Evolutionary conservation across 2,113 vertebrate species (phyloP), one percentile per base, ranked within the genome.

Genomic region (Delphinus delphis): DNA sequence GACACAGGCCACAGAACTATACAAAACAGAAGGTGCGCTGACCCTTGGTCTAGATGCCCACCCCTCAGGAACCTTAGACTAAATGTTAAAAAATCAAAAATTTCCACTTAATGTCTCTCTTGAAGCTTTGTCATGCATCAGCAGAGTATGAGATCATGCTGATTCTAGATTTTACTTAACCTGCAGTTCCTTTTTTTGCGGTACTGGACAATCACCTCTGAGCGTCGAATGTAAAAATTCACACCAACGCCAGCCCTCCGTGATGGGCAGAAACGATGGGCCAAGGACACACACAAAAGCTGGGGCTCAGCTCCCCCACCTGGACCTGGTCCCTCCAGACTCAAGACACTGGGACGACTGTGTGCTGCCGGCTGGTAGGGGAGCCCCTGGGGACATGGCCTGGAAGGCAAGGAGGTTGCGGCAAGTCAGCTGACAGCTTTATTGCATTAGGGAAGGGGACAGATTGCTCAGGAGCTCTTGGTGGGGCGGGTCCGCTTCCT

Each of bases 401-500:
- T 1, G 13, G 17, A 25, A 80, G 4, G 4, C 1, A 60, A 2
- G 73, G 8, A 1, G 47, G 28, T 0, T 31, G 28, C 47, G 10
- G 28, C 53, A 53, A 33, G 7, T 1, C 3, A 20, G 47, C 21
- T 1, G 77, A 91, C 12, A 1, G 77, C 88, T 98, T 98, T 98
- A 98, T 97, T 98, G 85, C 23, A 67, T 7, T 13, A 1, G n/a
- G 15, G 21, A 47, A 2, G 5, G 18, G 20, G 58, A 15, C 0
- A 9, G 47, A 3, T 62, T 1, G 63, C 71, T 98, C 92, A 98
- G 87, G 98, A 92, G 6, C 99, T 99, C 99, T 99, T 99, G 92
- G 99, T 81, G 82, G 99, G 98, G 87, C 99, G 99, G 94, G 99
- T 97, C 68, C 99, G 98, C 98, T 99, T 99, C 99, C 99, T 99